A percentile compares a stretch with the other conserved stretches of the same genome.
Evolutionary conservation across 2,113 vertebrate species (phyloP).

Genomic region (Canis aureus): DNA sequence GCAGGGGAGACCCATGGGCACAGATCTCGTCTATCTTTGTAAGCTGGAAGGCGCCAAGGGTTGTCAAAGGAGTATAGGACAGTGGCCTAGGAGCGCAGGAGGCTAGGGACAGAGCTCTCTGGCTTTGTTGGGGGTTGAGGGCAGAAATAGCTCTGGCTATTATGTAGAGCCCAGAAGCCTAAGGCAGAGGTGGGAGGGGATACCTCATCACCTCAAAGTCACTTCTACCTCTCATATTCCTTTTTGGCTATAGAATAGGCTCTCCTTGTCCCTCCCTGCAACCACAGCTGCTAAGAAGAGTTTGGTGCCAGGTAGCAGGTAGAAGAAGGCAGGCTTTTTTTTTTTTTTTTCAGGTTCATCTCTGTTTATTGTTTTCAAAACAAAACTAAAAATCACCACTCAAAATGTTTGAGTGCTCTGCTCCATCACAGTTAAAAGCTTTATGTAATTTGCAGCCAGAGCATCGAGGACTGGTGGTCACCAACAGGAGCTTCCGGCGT

Average conservation of each 20-base stretch:
- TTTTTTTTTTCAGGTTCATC: no score
- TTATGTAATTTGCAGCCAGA: no score
- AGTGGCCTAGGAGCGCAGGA: neutral
- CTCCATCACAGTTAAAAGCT: no score
- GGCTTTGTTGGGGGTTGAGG: neutral
- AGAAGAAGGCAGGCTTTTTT: no score
- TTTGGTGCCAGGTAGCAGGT: neutral
- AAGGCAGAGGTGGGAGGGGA: neutral
- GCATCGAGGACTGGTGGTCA: no score
- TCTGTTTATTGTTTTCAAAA: no score
- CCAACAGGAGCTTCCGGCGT: no score
- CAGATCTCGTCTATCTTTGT: neutral
- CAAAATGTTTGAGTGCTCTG: no score
- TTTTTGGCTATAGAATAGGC: neutral
- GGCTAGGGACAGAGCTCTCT: neutral
- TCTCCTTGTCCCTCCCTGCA: neutral
- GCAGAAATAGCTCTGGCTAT: neutral
- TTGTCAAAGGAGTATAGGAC: neutral
- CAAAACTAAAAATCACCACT: no score
- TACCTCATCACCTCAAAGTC: neutral
- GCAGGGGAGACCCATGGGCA: neutral
- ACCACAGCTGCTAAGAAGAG: neutral
- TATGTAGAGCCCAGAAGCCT: neutral
- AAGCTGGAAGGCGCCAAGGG: neutral
- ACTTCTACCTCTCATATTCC: conserved; percentile 1